Percentiles rank a stretch among this genome's conserved stretches.
Evolutionary conservation across 2,797 vertebrate species (phyloP).

Genomic region (Chrosomus eos): DNA sequence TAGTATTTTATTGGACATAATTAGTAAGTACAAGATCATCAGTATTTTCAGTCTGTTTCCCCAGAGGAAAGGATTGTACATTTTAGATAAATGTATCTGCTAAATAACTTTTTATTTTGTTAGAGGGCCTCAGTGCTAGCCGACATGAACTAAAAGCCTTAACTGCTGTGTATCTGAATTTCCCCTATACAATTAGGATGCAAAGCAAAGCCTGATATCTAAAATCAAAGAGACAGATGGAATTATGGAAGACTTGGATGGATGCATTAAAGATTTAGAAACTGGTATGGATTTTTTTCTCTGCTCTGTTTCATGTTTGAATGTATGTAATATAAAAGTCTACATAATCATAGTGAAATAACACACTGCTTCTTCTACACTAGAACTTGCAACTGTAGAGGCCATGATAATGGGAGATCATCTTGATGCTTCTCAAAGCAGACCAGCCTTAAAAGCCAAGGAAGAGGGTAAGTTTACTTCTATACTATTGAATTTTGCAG

Average conservation of each 20-base stretch:
- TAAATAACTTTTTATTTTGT: constrained; percentile 1
- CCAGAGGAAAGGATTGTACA: neutral
- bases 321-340: neutral
- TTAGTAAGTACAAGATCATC: neutral
- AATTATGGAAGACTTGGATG: constrained; percentile 72
- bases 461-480: constrained; percentile 68
- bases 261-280: constrained; percentile 72
- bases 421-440: constrained; percentile 23
- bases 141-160: neutral
- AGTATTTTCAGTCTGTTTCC: neutral
- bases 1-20: neutral
- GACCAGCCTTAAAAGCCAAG: constrained; percentile 65
- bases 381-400: constrained; percentile 73
- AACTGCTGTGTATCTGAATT: neutral
- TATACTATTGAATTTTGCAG: no score
- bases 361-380: neutral
- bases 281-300: constrained; percentile 65
- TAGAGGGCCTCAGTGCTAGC: neutral
- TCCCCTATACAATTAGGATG: constrained; percentile 62
- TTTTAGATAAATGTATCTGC: neutral
- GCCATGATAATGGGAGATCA: constrained; percentile 58
- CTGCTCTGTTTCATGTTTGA: neutral
- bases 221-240: constrained; percentile 67
- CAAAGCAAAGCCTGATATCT: constrained; percentile 69
- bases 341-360: constrained; percentile 12